Base-by-base conservation (phyloP, 1,140 invertebrate genomes). In the Ditylenchus dipsaci region DNA sequence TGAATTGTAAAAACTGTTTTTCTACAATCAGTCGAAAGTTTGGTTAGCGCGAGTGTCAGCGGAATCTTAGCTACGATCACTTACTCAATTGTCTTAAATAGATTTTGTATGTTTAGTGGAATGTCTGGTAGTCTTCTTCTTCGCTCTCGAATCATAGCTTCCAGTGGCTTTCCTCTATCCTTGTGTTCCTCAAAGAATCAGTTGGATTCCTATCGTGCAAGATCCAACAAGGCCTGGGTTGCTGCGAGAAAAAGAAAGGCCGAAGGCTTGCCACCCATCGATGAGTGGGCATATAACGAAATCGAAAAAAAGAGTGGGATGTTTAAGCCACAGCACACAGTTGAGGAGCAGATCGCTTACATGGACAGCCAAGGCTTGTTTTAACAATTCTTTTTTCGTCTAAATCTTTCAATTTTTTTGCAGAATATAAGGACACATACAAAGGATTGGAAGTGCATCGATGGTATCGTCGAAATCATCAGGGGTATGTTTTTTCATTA, bases 381-480 rank as follows among this genome's bases (percentile, higher is more conserved):
- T 61, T 61, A 26, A 7, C 11, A 59, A 27, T 13, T 21, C 38
- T 26, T 43, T 30, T 7, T 43, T 61, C 29, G 27, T 5, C 3
- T 7, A 5, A 61, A 7, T 7, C 1, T 38, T 65, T 56, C 1
- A 23, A 67, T 23, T 0, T 60, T 75, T 82, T 73, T 58, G n/a
- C n/a, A 80, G 81, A 65, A 1, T 82, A 69, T 65, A 64, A 67
- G 3, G 72, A 83, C 19, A 67, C 81, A 5, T 82, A 82, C 57
- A 75, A 83, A 65, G 80, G 79, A 21, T 67, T 78, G 8, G 77
- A 81, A 17, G 69, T 82, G 53, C 69, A 74, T 59, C 62, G 69
- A 53, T 78, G 80, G 79, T 82, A 81, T 53, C 69, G 72, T 38
- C 78, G 80, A 45, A 82, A 82, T 66, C 23, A 81, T 9, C 42